phyloP scores from a whole-genome alignment of 1,140 invertebrate species.

The Heterodera schachtii region DNA sequence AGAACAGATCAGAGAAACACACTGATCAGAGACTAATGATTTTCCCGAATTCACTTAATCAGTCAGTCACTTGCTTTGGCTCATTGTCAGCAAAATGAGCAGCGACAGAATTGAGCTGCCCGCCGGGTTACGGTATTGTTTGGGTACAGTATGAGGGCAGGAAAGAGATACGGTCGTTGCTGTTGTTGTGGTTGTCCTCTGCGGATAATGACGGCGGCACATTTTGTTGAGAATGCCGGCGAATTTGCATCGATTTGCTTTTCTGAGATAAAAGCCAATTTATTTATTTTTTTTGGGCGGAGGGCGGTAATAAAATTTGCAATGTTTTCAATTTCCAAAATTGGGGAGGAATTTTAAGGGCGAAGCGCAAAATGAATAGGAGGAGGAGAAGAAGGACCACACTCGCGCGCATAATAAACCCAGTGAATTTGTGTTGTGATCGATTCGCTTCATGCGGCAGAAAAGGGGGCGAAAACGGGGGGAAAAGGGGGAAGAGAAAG shows the following conservation, averaged over 20 bases:
- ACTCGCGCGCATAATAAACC: not conserved
- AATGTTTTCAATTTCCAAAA: not conserved
- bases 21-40: too few relatives aligned
- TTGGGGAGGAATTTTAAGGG: not conserved
- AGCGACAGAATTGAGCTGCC: not conserved
- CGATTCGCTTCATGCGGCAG: not conserved
- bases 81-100: not conserved
- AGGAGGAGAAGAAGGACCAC: not conserved
- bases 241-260: not conserved
- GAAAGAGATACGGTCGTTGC: not conserved
- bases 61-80: not conserved
- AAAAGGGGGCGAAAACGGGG: too few relatives aligned
- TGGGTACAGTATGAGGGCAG: not conserved
- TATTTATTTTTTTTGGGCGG: not conserved
- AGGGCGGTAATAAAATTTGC: not conserved
- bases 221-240: not conserved
- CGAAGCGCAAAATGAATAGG: not conserved
- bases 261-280: not conserved
- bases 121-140: not conserved
- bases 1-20: too few relatives aligned
- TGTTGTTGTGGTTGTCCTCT: not conserved
- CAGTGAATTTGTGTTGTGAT: not conserved
- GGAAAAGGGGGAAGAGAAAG: not conserved
- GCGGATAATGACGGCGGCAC: not conserved
- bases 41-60: too few relatives aligned